Conservation (phyloP, 2,888 invertebrate genomes). For the Aplocera efformata region DNA sequence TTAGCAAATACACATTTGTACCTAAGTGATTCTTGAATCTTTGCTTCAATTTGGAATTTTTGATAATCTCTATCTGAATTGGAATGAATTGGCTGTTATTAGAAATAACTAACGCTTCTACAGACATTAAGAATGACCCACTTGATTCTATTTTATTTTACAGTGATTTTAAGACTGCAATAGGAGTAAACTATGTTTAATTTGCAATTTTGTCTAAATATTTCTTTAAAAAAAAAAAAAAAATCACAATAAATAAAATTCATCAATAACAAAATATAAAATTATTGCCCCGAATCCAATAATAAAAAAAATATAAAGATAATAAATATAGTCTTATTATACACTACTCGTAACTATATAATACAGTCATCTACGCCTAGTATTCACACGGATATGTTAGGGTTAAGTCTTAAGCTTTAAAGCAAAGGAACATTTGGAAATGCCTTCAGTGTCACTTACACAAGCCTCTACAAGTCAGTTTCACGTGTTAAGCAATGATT, state of each 20-base stretch:
- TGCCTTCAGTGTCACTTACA: slow-evolving; percentile 48
- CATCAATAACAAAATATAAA: slow-evolving; percentile 59
- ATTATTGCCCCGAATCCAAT: slow-evolving; percentile 64
- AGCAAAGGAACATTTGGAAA: slow-evolving; percentile 63
- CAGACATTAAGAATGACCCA: too few species aligned
- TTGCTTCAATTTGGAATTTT: too few species aligned
- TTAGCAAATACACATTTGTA: too few species aligned
- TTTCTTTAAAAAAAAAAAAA: slow-evolving; percentile 47
- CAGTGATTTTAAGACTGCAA: slow-evolving; percentile 11
- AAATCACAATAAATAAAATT: slow-evolving; percentile 57
- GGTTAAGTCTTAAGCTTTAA: slow-evolving; percentile 71
- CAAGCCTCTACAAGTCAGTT: slow-evolving; percentile 68
- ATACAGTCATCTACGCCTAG: slow-evolving; percentile 63
- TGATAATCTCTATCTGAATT: too few species aligned
- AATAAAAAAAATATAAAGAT: slow-evolving; percentile 31
- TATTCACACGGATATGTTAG: slow-evolving; percentile 77
- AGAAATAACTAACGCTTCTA: too few species aligned
- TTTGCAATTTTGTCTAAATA: slow-evolving; percentile 23
- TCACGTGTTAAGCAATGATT: slow-evolving; percentile 89
- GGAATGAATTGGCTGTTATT: too few species aligned
- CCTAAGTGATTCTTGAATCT: too few species aligned
- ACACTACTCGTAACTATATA: slow-evolving; percentile 69
- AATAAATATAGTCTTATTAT: slow-evolving; percentile 56
- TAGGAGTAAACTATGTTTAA: slow-evolving; percentile 9
- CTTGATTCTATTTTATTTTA: too few species aligned